Evolutionary conservation across 2,888 invertebrate species (phyloP).

Genomic region (Metopia argyrocephala): DNA sequence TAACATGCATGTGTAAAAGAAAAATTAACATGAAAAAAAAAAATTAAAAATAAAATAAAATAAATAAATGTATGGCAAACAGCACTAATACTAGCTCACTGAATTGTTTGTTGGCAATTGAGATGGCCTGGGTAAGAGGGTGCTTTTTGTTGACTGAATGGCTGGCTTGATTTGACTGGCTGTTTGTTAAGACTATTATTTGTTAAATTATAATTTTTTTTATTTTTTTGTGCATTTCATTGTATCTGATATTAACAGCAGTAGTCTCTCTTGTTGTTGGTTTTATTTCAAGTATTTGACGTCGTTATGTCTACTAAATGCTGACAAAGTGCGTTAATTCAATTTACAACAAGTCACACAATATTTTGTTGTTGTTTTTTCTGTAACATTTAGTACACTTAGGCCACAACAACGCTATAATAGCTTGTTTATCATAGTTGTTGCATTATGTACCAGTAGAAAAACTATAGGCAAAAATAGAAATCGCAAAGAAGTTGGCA

Average conservation of each 20-base stretch:
- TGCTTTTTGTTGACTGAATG: not conserved
- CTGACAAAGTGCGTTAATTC: constrained; percentile 61
- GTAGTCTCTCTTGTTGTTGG: not conserved
- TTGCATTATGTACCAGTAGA: no score
- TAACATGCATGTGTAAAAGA: no score
- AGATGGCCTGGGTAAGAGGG: not conserved
- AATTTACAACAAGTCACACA: constrained; percentile 60
- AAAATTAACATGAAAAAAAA: not conserved
- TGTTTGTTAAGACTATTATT: not conserved
- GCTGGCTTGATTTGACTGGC: not conserved
- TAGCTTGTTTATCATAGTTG: not conserved
- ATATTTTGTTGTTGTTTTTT: no score
- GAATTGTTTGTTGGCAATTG: not conserved
- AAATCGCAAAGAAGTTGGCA: constrained; percentile 6
- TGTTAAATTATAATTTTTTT: not conserved
- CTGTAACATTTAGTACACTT: constrained; percentile 55
- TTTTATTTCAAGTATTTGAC: not conserved
- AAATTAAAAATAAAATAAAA: not conserved
- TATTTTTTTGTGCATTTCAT: not conserved
- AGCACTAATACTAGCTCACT: not conserved
- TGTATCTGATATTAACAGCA: not conserved
- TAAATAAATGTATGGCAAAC: not conserved
- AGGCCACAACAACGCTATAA: not conserved
- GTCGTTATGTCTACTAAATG: constrained; percentile 60
- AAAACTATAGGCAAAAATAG: no score